Conservation (phyloP, 2,888 invertebrate genomes). For the Brachynemurus nebulosus region DNA sequence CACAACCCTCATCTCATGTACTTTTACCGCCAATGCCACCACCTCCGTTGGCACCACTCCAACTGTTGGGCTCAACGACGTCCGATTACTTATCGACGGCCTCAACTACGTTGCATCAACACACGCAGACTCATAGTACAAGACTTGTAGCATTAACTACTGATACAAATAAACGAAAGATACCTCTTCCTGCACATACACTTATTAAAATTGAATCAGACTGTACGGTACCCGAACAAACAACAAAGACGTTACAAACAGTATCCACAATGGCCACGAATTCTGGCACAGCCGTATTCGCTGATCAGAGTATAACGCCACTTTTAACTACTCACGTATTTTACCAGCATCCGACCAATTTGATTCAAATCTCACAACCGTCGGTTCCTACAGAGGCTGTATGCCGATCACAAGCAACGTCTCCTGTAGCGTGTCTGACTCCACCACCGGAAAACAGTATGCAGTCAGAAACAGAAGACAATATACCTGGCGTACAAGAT, state of each 20-base stretch:
- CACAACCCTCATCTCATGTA: constrained; percentile 33
- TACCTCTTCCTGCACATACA: constrained; percentile 35
- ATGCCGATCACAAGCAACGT: constrained; percentile 33
- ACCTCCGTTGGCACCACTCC: constrained; percentile 49
- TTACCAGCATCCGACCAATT: constrained; percentile 32
- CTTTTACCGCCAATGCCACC: constrained; percentile 35
- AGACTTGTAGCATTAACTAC: constrained; percentile 49
- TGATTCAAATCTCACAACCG: constrained; percentile 28
- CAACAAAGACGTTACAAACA: constrained; percentile 29
- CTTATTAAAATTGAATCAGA: constrained; percentile 64
- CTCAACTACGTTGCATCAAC: constrained; percentile 47
- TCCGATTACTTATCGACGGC: constrained; percentile 44
- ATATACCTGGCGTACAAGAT: constrained; percentile 50
- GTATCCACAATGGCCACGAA: constrained; percentile 28
- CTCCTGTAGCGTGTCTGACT: constrained; percentile 41
- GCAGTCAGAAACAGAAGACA: constrained; percentile 16
- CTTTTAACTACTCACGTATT: constrained; percentile 41
- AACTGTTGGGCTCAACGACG: constrained; percentile 37
- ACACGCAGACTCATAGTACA: constrained; percentile 54
- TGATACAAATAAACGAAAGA: constrained; percentile 35
- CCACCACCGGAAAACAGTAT: constrained; percentile 38
- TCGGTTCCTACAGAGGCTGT: constrained; percentile 23
- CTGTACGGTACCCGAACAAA: constrained; percentile 23
- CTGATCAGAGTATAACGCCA: constrained; percentile 35
- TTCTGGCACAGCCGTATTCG: constrained; percentile 24